Conservation (phyloP, 2,113 vertebrate genomes). For the Pyrgilauda ruficollis region DNA sequence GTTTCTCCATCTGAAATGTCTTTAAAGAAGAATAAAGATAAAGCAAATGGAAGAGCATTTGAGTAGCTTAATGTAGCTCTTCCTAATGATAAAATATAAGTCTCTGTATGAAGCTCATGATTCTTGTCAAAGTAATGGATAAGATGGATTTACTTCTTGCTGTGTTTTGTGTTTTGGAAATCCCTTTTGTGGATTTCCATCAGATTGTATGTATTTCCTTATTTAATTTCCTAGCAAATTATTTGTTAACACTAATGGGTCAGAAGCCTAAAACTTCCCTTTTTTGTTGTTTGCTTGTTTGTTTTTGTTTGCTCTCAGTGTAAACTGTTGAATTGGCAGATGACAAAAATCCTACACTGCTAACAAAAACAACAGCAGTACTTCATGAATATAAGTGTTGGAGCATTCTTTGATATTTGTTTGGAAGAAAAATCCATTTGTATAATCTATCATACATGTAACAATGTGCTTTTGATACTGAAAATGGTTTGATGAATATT, state of each 20-base stretch:
- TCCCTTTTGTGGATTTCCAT: not conserved
- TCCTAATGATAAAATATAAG: slow-evolving; percentile 53
- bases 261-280: slow-evolving; percentile 24
- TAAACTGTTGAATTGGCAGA: slow-evolving; percentile 56
- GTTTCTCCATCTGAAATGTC: not conserved
- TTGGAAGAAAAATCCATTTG: slow-evolving; percentile 70
- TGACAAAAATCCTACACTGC: slow-evolving; percentile 23
- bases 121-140: slow-evolving; percentile 49
- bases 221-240: slow-evolving; percentile 47
- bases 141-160: slow-evolving; percentile 54
- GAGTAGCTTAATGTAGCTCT: slow-evolving; percentile 25
- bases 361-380: slow-evolving; percentile 54
- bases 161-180: slow-evolving; percentile 39
- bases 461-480: slow-evolving; percentile 70
- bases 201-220: not conserved
- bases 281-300: not conserved
- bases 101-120: slow-evolving; percentile 37
- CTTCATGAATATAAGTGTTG: slow-evolving; percentile 27
- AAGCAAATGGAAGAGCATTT: slow-evolving; percentile 24
- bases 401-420: slow-evolving; percentile 61
- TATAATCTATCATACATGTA: slow-evolving; percentile 72
- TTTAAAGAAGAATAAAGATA: not conserved
- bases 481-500: slow-evolving; percentile 80
- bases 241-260: slow-evolving; percentile 31
- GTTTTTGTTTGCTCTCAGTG: not conserved